A percentile compares a stretch with the other conserved stretches of the same genome.
phyloP scores from a whole-genome alignment of 30 jellyfish, hydroid and myxozoan genomes.

The Nemopilema nomurai region DNA sequence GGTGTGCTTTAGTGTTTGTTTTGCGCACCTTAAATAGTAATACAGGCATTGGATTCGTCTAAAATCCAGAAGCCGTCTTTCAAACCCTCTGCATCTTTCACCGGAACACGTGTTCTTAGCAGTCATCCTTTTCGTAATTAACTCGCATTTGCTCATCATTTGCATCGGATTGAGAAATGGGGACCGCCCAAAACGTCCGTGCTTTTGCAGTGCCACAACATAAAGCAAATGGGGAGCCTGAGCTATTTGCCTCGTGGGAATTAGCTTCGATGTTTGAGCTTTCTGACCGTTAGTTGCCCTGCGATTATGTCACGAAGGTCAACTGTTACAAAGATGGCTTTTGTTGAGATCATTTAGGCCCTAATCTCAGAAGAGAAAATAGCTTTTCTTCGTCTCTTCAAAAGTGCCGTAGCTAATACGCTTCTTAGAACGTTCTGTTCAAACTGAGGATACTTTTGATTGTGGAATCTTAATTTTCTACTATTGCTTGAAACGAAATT shows the following conservation, averaged over 20 bases:
- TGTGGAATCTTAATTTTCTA: too few relatives aligned
- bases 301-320: conserved; percentile 54
- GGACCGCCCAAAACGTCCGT: conserved; percentile 1
- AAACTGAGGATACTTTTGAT: too few relatives aligned
- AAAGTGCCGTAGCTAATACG: not conserved
- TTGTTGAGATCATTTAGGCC: conserved; percentile 18
- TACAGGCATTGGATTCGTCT: not conserved
- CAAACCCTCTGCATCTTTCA: not conserved
- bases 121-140: too few relatives aligned
- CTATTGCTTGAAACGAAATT: too few relatives aligned
- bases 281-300: conserved; percentile 46
- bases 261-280: conserved; percentile 1
- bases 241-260: conserved; percentile 36
- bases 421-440: not conserved
- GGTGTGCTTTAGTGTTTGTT: not conserved
- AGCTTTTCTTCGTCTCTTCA: not conserved
- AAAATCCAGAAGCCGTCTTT: not conserved
- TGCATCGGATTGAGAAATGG: not conserved
- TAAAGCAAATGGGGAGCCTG: conserved; percentile 37
- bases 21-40: not conserved
- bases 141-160: not conserved
- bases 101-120: not conserved
- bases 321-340: not conserved
- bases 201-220: too few relatives aligned
- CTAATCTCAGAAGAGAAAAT: not conserved